Evolutionary conservation across 2,113 vertebrate species (phyloP), one percentile per base, ranked within the genome.

Genomic region (Chaetops frenatus): DNA sequence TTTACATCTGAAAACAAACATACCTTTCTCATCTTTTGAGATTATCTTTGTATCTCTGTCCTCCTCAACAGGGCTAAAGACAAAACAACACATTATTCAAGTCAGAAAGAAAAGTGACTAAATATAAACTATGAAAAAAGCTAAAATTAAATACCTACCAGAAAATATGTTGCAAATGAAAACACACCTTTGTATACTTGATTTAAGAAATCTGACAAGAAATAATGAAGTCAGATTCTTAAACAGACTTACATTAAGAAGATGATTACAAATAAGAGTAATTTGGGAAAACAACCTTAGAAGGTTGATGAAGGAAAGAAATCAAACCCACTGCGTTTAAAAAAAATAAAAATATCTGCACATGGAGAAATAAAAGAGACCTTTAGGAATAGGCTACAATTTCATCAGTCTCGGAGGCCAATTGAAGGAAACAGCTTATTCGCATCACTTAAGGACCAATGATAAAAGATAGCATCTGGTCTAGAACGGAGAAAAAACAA

Each of bases 401-500:
- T 97, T 97, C 97, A 92, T 53, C 91, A 91, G 84, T 96, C 95
- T 96, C 53, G 96, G 96, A 96, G 97, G 97, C 97, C 98, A 97
- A 98, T 96, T 97, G 98, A 94, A 97, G 97, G 93, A 95, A 94
- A 96, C 96, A 95, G 97, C 97, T 97, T 97, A 97, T 85, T 94
- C 50, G 95, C 96, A 31, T 97, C 97, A 96, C 97, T 97, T 97
- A 98, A 98, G 89, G 98, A 98, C 98, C 98, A 98, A 98, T 97
- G 98, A 98, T 98, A 99, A 99, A 99, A 98, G 98, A 99, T 98
- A 99, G 98, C 99, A 98, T 99, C 98, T 99, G 97, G 98, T 99
- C 99, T 99, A 99, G 95, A 99, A 99, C 98, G 99, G 99, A 99
- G 98, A 99, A 99, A 98, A 98, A 98, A 99, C 99, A 99, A 99